Percentiles rank a stretch among this genome's conserved stretches.
Conservation (phyloP, 1,140 invertebrate genomes). For the Danaus plexippus region DNA sequence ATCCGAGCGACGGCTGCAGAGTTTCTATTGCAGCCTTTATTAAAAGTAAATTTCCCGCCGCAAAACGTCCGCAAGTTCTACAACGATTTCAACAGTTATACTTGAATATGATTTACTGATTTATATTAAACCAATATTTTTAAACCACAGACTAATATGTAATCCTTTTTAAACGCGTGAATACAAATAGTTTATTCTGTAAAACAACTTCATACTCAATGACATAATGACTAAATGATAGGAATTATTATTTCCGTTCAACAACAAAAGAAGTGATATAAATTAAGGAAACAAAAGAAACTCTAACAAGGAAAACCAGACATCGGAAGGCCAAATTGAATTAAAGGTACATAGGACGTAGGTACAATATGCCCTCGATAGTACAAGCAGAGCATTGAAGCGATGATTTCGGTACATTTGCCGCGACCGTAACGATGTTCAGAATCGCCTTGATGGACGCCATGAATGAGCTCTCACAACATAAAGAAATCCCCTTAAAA, state of each 20-base stretch:
- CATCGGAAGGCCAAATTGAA: constrained; percentile 40
- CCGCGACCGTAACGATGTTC: constrained; percentile 63
- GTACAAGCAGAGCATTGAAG: constrained; percentile 52
- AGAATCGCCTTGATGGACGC: constrained; percentile 70
- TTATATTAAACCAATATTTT: neutral
- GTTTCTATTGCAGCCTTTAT: constrained; percentile 59
- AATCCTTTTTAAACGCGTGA: too few relatives aligned
- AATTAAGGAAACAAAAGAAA: constrained; percentile 12
- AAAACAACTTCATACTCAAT: too few relatives aligned
- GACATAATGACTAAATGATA: too few relatives aligned
- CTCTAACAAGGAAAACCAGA: neutral
- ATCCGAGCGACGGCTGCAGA: constrained; percentile 59
- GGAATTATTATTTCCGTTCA: too few relatives aligned
- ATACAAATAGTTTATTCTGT: too few relatives aligned
- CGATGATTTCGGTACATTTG: constrained; percentile 71
- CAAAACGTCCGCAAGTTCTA: constrained; percentile 53
- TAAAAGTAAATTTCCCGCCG: constrained; percentile 67
- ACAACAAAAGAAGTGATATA: neutral
- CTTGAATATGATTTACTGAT: too few relatives aligned
- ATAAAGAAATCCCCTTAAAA: constrained; percentile 72
- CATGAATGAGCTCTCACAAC: constrained; percentile 71
- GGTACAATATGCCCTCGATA: constrained; percentile 60
- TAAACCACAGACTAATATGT: constrained; percentile 2
- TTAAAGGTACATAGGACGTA: constrained; percentile 44
- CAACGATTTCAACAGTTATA: constrained; percentile 22